Evolutionary conservation across 2,113 vertebrate genomes (phyloP).

Genomic region (Ceuthmochares aereus): DNA sequence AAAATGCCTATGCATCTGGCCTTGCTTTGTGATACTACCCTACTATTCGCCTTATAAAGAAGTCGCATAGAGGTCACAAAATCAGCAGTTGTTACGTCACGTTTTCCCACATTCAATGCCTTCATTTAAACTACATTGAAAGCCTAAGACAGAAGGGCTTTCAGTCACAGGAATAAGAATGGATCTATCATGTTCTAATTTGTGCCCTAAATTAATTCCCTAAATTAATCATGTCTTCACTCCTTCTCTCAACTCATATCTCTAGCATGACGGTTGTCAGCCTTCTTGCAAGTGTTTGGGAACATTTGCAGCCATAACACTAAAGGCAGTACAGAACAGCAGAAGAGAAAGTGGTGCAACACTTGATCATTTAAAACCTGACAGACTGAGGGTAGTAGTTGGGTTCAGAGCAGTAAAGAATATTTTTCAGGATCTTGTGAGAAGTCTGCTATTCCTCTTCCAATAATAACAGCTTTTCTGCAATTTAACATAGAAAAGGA

Average conservation of each 20-base stretch:
- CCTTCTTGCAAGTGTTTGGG: not conserved
- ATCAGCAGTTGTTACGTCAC: not conserved
- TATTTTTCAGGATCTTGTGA: not conserved
- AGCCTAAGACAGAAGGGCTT: not conserved
- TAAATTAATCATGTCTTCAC: not conserved
- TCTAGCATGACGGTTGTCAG: not conserved
- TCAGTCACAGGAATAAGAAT: not conserved
- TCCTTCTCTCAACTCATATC: not conserved
- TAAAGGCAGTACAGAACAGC: not conserved
- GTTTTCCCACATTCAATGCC: not conserved
- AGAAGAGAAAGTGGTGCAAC: not conserved
- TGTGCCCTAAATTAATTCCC: no score
- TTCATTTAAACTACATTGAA: not conserved
- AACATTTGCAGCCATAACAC: not conserved
- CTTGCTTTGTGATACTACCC: not conserved
- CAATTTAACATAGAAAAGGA: not conserved
- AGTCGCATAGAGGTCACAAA: not conserved
- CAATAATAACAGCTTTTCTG: not conserved
- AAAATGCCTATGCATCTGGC: not conserved
- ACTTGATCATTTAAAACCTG: not conserved
- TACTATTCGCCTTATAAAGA: not conserved
- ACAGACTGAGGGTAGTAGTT: not conserved
- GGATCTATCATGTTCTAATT: not conserved
- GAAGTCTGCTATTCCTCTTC: not conserved
- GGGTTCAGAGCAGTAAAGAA: not conserved